Base-by-base conservation (phyloP, 1,140 invertebrate genomes). In the Ptiloglossa arizonensis region DNA sequence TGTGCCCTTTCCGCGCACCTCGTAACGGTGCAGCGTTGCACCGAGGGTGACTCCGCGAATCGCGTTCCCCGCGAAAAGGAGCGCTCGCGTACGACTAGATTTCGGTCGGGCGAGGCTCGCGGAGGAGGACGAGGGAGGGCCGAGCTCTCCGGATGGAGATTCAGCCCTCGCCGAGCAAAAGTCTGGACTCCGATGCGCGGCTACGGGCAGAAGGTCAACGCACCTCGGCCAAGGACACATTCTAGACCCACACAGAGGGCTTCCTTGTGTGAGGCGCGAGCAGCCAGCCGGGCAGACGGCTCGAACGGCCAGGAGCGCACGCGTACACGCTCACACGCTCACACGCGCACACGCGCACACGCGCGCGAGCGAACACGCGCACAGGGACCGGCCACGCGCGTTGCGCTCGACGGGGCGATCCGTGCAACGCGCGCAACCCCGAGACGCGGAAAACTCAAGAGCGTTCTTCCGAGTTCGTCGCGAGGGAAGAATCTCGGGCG, bases 141-240 rank as follows among this genome's bases (percentile, higher is more conserved):
- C 66, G 83, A 76, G 44, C 75, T 67, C 63, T 84, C 75, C 60
- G 67, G 66, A 77, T 83, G 77, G 79, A 84, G 82, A 84, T 87
- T 85, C 81, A 86, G 79, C 85, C 83, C 86, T 85, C 79, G 80
- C 79, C 79, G 81, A 81, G 75, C 79, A 75, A 64, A 86, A 86
- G 86, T 80, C 83, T 74, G 77, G 84, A 82, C 79, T 79, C 80
- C 76, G 82, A 79, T 81, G 74, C 69, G 72, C 83, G 82, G 79
- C 87, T 50, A 67, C 80, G 71, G 66, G 46, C 38, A 78, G 85
- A 89, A 88, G 89, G 88, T 90, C 88, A 90, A 90, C 86, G 89
- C 85, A 88, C 89, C 86, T 89, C 81, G 80, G 83, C 87, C 88
- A 90, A 90, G 88, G 89, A 90, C 89, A 89, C 86, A 88, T 89